A percentile compares a stretch with the other conserved stretches of the same genome.
These are phyloP conservation scores for Alaudala cheleensis DNA, from an alignment of 2,113 vertebrate species.

Conservation along the genomic window DNA sequence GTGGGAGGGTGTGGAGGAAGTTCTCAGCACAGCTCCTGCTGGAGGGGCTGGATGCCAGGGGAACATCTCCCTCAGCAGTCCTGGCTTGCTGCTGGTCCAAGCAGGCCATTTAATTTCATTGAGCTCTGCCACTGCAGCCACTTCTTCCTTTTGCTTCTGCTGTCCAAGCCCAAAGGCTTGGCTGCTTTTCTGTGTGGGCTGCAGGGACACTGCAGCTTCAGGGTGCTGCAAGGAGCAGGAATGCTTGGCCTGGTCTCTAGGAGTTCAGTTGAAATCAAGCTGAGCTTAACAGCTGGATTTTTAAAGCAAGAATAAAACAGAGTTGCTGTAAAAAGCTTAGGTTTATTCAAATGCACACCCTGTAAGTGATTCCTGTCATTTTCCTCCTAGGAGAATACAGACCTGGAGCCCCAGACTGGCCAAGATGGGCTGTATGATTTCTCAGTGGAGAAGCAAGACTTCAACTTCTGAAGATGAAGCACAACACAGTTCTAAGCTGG, in stretches of 20 bases:
- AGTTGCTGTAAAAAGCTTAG: not conserved
- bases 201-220: not conserved
- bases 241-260: not conserved
- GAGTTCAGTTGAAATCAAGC: not conserved
- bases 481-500: not conserved
- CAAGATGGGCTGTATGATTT: not conserved
- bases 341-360: not conserved
- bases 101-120: not conserved
- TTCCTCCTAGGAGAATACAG: not conserved
- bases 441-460: constrained; percentile 10
- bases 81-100: not conserved
- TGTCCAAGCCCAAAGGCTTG: not conserved
- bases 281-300: not conserved
- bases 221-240: not conserved
- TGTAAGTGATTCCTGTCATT: not conserved
- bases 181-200: not conserved
- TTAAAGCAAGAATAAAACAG: not conserved
- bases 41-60: not conserved
- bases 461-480: constrained; percentile 29
- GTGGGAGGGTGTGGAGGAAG: not conserved
- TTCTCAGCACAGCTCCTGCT: not conserved
- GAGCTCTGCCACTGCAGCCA: not conserved
- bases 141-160: not conserved
- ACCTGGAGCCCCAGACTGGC: not conserved
- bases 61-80: not conserved